A percentile compares a stretch with the other conserved stretches of the same genome.
phyloP scores from a whole-genome alignment of 1,140 invertebrate genomes.

The Ditylenchus dipsaci region DNA sequence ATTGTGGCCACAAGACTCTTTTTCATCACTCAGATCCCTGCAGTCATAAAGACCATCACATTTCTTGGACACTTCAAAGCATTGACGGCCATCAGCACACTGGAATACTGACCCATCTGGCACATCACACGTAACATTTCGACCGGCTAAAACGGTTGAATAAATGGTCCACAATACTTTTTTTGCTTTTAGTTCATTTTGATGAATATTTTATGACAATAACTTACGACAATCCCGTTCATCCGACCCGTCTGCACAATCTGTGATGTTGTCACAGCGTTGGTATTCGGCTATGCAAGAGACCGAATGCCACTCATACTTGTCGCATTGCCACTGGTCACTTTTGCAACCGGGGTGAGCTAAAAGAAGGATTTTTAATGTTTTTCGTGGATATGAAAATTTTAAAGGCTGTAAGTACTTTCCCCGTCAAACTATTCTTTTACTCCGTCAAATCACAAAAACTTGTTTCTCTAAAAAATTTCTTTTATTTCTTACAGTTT shows the following conservation, averaged over 20 bases:
- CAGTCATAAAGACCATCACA: conserved; percentile 79
- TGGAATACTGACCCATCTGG: conserved; percentile 64
- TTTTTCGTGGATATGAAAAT: neutral
- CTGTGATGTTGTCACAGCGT: conserved; percentile 82
- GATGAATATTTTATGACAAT: neutral
- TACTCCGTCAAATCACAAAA: too few relatives aligned
- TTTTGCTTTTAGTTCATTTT: too few relatives aligned
- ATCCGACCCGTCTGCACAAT: conserved; percentile 88
- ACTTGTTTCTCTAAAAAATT: too few relatives aligned
- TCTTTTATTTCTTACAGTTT: too few relatives aligned
- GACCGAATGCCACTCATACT: conserved; percentile 31
- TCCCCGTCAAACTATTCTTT: too few relatives aligned
- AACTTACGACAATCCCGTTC: conserved; percentile 81
- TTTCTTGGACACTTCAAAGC: conserved; percentile 76
- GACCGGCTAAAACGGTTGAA: conserved; percentile 35
- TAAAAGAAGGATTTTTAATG: conserved; percentile 26
- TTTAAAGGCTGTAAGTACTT: too few relatives aligned
- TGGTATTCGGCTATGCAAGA: conserved; percentile 71
- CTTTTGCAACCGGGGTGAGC: conserved; percentile 57
- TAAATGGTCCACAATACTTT: too few relatives aligned
- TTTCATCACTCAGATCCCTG: conserved; percentile 77
- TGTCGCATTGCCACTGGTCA: conserved; percentile 57
- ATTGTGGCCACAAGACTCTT: conserved; percentile 65
- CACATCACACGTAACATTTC: conserved; percentile 46
- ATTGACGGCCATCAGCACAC: conserved; percentile 60